Conservation (phyloP, 2,888 invertebrate genomes). For the Pandemis cinnamomeana region DNA sequence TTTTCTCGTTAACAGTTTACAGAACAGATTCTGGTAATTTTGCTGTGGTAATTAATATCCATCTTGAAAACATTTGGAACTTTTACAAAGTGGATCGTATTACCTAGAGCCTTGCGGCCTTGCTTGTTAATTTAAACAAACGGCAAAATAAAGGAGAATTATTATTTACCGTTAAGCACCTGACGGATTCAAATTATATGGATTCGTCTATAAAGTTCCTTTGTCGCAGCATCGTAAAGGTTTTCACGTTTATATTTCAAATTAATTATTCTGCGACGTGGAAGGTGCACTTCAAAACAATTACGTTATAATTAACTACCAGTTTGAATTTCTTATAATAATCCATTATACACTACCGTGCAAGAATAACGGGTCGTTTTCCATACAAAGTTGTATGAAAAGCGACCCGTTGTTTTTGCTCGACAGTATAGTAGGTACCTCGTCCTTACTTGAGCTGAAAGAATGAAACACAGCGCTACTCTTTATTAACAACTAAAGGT, state of each 20-base stretch:
- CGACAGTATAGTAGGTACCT: no score
- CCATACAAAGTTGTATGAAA: no score
- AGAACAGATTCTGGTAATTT: constrained; percentile 26
- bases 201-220: constrained; percentile 16
- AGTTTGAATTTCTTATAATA: neutral
- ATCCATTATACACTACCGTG: neutral
- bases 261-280: neutral
- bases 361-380: no score
- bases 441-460: neutral
- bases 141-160: constrained; percentile 33
- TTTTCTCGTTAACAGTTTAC: constrained; percentile 23
- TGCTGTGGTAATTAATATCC: constrained; percentile 35
- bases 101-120: constrained; percentile 35
- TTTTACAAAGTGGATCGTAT: constrained; percentile 38
- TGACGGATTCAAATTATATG: constrained; percentile 27
- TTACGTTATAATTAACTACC: neutral
- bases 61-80: constrained; percentile 37
- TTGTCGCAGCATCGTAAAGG: constrained; percentile 9
- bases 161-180: constrained; percentile 31
- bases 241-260: constrained; percentile 13
- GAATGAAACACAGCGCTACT: neutral
- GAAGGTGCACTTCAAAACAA: constrained; percentile 7
- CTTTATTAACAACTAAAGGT: neutral
- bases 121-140: constrained; percentile 41
- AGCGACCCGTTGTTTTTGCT: no score